Base-by-base conservation (phyloP, 1,140 invertebrate species). In the Eriocheir sinensis region DNA sequence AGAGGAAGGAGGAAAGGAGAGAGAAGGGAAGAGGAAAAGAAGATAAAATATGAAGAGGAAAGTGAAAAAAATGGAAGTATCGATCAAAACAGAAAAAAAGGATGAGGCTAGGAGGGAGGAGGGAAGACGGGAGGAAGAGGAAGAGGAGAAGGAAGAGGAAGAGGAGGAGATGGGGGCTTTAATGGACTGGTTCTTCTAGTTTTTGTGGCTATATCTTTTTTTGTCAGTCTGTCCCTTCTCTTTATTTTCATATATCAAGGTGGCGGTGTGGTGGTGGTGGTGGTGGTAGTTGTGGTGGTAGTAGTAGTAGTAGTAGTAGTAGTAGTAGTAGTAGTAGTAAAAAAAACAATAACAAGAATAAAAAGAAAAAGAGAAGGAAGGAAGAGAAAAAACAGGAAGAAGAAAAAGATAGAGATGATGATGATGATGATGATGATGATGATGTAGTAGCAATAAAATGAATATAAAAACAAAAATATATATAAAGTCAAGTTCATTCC, bases 241-340 rank as follows among this genome's bases (percentile, higher is more conserved):
- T n/a, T n/a, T n/a, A n/a, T n/a, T n/a, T n/a, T n/a, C n/a, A n/a
- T n/a, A n/a, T n/a, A n/a, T n/a, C n/a, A n/a, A n/a, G n/a, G n/a
- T n/a, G n/a, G n/a, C n/a, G n/a, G n/a, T n/a, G 2, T 53, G 48
- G 48, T 53, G 48, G 48, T 53, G 48, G 8, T 53, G 48, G 48
- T 53, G 48, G 48, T 53, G 48, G 60, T 72, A n/a, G 21, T 72
- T 4, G 27, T n/a, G 27, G 60, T 72, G 27, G 8, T 72, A 72
- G 60, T 72, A 72, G 60, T 72, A 72, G 60, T 72, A 72, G 60
- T 72, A 72, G 60, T 72, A 72, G 60, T 72, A 72, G 60, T 72
- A 72, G 60, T 72, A 72, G 60, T 72, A 72, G 60, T 72, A 72
- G 60, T 72, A 72, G 60, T 72, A 72, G 60, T 72, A 72, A n/a